Evolutionary conservation across 2,888 invertebrate genomes (phyloP).

Genomic region (Tromatobia lineatoria): DNA sequence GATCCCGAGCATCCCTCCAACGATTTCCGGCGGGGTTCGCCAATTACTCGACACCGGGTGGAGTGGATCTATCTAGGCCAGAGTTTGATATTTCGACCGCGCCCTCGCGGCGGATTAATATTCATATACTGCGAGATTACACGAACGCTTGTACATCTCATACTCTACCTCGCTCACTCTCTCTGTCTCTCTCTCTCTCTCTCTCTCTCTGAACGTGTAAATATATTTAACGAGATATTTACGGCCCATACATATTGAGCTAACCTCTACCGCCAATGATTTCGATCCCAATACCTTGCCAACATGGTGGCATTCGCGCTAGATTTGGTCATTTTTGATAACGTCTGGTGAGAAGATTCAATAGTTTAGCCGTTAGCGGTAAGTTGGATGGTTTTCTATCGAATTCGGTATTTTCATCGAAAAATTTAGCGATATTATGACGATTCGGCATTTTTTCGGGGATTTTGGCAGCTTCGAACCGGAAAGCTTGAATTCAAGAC

Average conservation of each 20-base stretch:
- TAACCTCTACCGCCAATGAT: no score
- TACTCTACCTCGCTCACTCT: not conserved
- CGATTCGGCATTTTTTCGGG: no score
- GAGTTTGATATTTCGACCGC: constrained; percentile 57
- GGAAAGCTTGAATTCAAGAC: no score
- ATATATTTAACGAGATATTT: constrained; percentile 53
- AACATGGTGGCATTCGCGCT: no score
- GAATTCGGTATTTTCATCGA: no score
- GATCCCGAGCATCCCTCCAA: constrained; percentile 8
- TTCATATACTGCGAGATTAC: constrained; percentile 63
- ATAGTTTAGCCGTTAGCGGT: no score
- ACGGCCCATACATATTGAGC: constrained; percentile 1
- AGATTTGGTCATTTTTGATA: no score
- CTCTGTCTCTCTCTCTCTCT: not conserved
- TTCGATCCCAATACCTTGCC: no score
- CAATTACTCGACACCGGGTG: constrained; percentile 46
- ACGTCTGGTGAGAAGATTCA: no score
- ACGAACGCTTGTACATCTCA: constrained; percentile 8
- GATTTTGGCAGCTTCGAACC: no score
- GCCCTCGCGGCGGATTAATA: constrained; percentile 61
- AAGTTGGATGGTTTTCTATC: no score
- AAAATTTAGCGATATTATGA: no score
- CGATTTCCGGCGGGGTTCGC: constrained; percentile 25
- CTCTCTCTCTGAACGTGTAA: constrained; percentile 33
- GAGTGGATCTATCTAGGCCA: constrained; percentile 35